These are phyloP conservation scores for Nyctibius bracteatus DNA, from an alignment of 2,113 vertebrate species.

Conservation along the genomic window DNA sequence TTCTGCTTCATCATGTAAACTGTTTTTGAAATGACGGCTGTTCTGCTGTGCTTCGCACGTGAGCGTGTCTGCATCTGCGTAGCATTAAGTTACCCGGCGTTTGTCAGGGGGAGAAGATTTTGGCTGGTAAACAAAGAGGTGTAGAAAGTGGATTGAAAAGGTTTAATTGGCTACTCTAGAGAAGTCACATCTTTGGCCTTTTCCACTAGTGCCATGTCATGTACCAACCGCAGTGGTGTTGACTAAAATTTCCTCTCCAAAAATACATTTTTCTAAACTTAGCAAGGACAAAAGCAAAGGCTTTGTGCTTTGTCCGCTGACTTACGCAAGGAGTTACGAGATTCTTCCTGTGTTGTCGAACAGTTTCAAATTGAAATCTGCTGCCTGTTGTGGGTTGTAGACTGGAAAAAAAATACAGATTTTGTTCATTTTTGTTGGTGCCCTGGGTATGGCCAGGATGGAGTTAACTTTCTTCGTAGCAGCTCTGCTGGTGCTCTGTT, in stretches of 20 bases:
- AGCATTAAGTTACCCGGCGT: background rate
- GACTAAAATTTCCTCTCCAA: background rate
- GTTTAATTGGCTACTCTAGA: background rate
- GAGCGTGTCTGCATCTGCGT: background rate
- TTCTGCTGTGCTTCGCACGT: background rate
- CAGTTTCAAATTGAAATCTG: background rate
- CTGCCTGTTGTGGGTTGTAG: background rate
- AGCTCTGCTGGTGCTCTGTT: background rate
- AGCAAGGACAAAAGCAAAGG: background rate
- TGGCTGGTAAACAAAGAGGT: background rate
- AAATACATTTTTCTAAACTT: background rate
- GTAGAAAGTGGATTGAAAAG: background rate
- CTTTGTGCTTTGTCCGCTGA: background rate
- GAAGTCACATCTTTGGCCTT: background rate
- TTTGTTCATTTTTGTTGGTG: background rate
- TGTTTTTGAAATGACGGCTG: background rate
- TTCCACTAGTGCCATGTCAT: background rate
- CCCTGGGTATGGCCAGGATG: background rate
- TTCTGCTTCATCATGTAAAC: background rate
- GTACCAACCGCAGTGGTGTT: background rate
- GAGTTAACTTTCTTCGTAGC: background rate
- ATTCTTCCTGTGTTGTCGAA: background rate
- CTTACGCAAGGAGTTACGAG: background rate
- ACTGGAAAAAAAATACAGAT: background rate
- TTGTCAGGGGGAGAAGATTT: background rate